Conservation (phyloP, 53 echinoderm and acorn worm genomes). For the Luidia sarsii region DNA sequence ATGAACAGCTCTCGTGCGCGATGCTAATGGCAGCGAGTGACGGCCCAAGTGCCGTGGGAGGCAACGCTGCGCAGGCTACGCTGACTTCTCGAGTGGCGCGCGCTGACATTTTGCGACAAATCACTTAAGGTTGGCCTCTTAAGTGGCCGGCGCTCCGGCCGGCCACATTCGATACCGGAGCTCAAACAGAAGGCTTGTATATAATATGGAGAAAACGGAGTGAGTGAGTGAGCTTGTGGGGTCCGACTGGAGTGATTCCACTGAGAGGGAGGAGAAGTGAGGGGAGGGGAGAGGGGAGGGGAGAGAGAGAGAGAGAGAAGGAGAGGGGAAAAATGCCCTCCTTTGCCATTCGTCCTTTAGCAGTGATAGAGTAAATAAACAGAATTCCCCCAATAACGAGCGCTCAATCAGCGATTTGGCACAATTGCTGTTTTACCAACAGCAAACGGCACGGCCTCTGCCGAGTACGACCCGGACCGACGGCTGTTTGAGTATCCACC, state of each 20-base stretch:
- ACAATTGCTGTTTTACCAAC: conserved; percentile 60
- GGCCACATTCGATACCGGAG: conserved; percentile 49
- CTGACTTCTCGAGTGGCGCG: conserved; percentile 58
- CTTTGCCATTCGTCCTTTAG: conserved; percentile 55
- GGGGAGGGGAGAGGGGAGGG: not conserved
- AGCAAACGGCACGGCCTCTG: conserved; percentile 25
- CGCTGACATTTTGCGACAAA: conserved; percentile 53
- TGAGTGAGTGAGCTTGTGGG: no score
- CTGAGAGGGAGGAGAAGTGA: no score
- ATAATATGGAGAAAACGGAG: no score
- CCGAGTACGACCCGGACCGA: no score
- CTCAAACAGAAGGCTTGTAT: conserved; percentile 20
- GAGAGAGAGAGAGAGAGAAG: not conserved
- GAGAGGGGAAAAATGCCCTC: not conserved
- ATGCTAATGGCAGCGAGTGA: conserved; percentile 54
- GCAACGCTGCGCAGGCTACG: conserved; percentile 51
- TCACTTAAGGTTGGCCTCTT: conserved; percentile 39
- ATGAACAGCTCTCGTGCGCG: conserved; percentile 35
- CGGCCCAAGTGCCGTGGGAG: conserved; percentile 48
- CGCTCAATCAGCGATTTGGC: conserved; percentile 57
- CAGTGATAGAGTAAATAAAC: conserved; percentile 61
- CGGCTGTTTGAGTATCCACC: no score
- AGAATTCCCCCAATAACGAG: conserved; percentile 55
- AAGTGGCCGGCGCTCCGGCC: conserved; percentile 33
- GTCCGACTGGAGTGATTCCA: no score